Evolutionary conservation across 30 jellyfish, hydroid and myxozoan genomes (phyloP), one percentile per base, ranked within the genome.

Genomic region (Rhopilema esculentum): DNA sequence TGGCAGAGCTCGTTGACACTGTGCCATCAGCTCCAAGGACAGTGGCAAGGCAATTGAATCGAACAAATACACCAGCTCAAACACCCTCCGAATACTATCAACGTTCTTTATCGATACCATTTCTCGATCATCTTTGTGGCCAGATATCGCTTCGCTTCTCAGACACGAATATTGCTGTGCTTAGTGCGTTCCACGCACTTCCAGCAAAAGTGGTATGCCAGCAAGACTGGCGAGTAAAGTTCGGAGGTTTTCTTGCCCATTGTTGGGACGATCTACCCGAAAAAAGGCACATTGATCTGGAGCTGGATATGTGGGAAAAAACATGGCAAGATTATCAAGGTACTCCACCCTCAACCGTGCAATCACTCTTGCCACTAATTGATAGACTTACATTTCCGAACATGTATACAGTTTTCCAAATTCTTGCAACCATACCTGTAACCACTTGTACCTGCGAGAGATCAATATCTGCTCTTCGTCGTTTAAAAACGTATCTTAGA

Each of bases 311-410:
- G 72, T 87, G 92, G 96, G 80, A 87, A 27, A 66, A n/a, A 27
- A 26, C 51, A 6, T 87, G 92, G 86, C 49, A 67, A 27, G 21
- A 1, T 0, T 68, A 6, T 65, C 53, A 65, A 18, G 87, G 80
- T 0, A 20, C 16, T 12, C 74, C 77, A 1, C 96, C 96, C 33
- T 2, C 33, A 27, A 49, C 68, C 22, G 40, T 72, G 1, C 53
- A n/a, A 0, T 21, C 57, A 6, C 80, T 87, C 27, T 68, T 78
- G 20, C 86, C 96, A 26, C 48, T 0, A 0, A 78, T 87, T 77
- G 96, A 87, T 87, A 33, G 69, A 30, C 24, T 87, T n/a, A 67
- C 80, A n/a, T 77, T 87, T 51, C 96, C 96, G 1, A 77, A 78
- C 66, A 66, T 87, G 27, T 64, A 0, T 50, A 24, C 31, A n/a